Evolutionary conservation across 2,113 vertebrate species (phyloP), one percentile per base, ranked within the genome.

Genomic region (Ranitomeya imitator): DNA sequence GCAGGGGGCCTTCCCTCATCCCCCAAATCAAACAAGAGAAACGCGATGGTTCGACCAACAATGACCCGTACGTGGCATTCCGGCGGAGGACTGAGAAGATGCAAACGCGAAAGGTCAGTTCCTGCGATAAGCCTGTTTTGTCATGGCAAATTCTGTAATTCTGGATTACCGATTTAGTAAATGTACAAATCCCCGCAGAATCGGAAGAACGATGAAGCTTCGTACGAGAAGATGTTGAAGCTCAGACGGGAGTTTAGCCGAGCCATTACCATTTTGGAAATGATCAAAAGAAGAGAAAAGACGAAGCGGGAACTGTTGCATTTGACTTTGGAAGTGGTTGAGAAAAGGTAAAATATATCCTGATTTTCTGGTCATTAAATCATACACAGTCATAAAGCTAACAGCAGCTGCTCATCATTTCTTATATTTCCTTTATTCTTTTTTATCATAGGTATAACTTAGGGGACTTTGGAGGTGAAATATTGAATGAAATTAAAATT

Each of bases 151-250:
- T 88, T 83, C 19, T 88, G 63, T n/a, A 13, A 63, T 10, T 87
- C 21, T 6, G 23, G 69, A 65, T 65, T 65, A 10, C 21, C 21
- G 37, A 45, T 45, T 45, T 45, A 45, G 37, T 52, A 16, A 52
- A 4, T 76, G 18, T 76, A 23, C 26, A 52, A 52, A 21, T 88
- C 88, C 90, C 67, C 52, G 91, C 85, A 98, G 97, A 98, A 98
- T 91, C 97, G 97, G 63, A 98, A 98, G 93, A 98, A 97, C 5
- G 97, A 98, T 90, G 97, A 98, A 92, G 97, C 96, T 0, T 98
- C 97, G 45, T 98, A 98, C 2, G 97, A 98, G 93, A 98, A 97
- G 91, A 98, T 98, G 97, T 93, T 98, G 92, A 97, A 97, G 82
- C 92, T 98, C 89, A 96, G 97, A 91, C 94, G 97, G 86, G 97